These are phyloP conservation scores for Bicyclus anynana DNA, from an alignment of 1,140 invertebrate species.

Conservation along the genomic window DNA sequence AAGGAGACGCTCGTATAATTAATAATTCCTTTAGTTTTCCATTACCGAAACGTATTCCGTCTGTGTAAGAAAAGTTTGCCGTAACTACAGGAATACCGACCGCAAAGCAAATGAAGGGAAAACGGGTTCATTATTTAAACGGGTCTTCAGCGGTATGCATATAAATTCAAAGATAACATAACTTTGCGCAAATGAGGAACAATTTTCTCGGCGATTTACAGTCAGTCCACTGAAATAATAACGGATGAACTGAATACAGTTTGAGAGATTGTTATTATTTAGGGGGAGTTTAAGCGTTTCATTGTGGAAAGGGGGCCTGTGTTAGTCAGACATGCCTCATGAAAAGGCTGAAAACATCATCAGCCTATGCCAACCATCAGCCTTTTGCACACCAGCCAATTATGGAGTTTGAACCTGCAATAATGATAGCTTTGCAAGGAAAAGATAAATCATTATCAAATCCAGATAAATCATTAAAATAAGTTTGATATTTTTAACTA, in stretches of 20 bases:
- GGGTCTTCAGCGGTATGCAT: conserved; percentile 22
- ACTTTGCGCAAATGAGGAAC: conserved; percentile 23
- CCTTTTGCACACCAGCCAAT: too few relatives aligned
- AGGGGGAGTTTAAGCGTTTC: conserved; percentile 3
- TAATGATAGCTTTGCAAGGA: too few relatives aligned
- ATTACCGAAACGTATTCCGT: not conserved
- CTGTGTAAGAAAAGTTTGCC: conserved; percentile 9
- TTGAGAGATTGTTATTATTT: conserved; percentile 17
- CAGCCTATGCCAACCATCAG: too few relatives aligned
- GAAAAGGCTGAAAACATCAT: too few relatives aligned
- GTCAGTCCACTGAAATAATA: conserved; percentile 21
- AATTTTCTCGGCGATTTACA: conserved; percentile 25
- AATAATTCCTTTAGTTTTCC: not conserved
- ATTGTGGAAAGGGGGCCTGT: too few relatives aligned
- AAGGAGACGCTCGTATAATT: not conserved
- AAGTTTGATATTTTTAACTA: too few relatives aligned
- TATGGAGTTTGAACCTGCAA: too few relatives aligned
- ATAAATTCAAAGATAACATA: conserved; percentile 29
- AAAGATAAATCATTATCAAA: too few relatives aligned
- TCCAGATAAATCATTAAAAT: too few relatives aligned
- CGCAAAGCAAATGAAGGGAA: conserved; percentile 21
- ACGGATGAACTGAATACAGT: conserved; percentile 12
- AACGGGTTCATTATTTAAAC: conserved; percentile 21
- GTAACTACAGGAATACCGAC: conserved; percentile 9
- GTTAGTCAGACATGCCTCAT: too few relatives aligned